Evolutionary conservation across 2,113 vertebrate genomes (phyloP), one percentile per base, ranked within the genome.

Genomic region (Syngnathus scovelli): DNA sequence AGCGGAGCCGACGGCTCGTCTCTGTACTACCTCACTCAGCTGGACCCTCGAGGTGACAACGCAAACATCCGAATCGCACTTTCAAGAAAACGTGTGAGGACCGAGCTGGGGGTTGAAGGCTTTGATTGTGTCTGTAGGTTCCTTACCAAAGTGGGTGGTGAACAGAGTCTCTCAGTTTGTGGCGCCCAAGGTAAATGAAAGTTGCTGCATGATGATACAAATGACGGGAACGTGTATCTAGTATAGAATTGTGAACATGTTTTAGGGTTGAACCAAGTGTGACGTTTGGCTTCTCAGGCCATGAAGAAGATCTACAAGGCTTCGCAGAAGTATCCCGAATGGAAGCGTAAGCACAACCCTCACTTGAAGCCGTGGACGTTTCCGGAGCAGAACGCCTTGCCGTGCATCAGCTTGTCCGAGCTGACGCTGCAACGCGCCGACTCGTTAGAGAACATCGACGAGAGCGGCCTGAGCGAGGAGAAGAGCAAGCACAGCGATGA

Each of bases 241-340:
- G 27, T 33, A 33, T 3, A 33, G 27, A 33, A 33, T 33, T 3
- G 27, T 33, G 27, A 33, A 33, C 27, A 33, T 33, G 27, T 33
- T 33, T 33, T 33, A 33, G 39, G 55, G 12, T 33, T 58, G 12
- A 36, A 16, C 12, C 8, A 4, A 60, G 16, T 38, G 41, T 16
- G 41, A 44, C 61, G 19, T n/a, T 12, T 69, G 37, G 6, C 27
- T 58, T n/a, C 52, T 0, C 76, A 94, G 93, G 93, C 91, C 0
- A 93, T 94, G 92, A 94, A 90, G 80, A 93, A 93, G 85, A 90
- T 94, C 87, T 92, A 96, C 90, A 95, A 92, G 76, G 92, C 94
- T 0, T 93, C 92, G 8, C 81, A 92, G 77, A 95, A 95, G 83
- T 93, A 94, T n/a, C 93, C 90, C 0, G 93, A 93, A 72, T 95